Percentiles rank a stretch among this genome's conserved stretches.
Conservation (phyloP, 2,888 invertebrate species). For the Melipona beecheii region DNA sequence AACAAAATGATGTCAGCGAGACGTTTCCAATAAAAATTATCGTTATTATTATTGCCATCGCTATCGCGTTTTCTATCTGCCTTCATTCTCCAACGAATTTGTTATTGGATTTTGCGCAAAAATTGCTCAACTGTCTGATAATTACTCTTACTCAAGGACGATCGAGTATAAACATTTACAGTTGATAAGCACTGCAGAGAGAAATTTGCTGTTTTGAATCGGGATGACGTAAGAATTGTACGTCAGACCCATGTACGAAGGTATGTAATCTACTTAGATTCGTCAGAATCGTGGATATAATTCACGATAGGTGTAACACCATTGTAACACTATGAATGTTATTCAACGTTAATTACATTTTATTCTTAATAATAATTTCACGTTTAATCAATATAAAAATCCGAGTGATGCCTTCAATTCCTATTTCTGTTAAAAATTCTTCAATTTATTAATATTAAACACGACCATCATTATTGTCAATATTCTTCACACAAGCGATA, state of each 20-base stretch:
- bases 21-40: conserved; percentile 7
- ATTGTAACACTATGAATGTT: neutral
- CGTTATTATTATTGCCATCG: conserved; percentile 1
- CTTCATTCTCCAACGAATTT: conserved; percentile 15
- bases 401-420: neutral
- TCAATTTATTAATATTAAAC: neutral
- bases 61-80: conserved; percentile 3
- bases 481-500: neutral
- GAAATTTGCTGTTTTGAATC: neutral
- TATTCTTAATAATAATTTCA: neutral
- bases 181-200: neutral
- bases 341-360: neutral
- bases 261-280: neutral
- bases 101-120: conserved; percentile 10
- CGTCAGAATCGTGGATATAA: too few relatives aligned
- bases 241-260: neutral
- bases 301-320: neutral
- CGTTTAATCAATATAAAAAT: neutral
- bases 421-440: neutral
- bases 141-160: conserved; percentile 10
- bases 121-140: conserved; percentile 9
- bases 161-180: conserved; percentile 1
- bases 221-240: neutral
- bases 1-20: conserved; percentile 3
- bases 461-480: neutral